These are phyloP conservation scores for Nannoperca australis DNA, from an alignment of 2,797 vertebrate genomes.

Conservation along the genomic window DNA sequence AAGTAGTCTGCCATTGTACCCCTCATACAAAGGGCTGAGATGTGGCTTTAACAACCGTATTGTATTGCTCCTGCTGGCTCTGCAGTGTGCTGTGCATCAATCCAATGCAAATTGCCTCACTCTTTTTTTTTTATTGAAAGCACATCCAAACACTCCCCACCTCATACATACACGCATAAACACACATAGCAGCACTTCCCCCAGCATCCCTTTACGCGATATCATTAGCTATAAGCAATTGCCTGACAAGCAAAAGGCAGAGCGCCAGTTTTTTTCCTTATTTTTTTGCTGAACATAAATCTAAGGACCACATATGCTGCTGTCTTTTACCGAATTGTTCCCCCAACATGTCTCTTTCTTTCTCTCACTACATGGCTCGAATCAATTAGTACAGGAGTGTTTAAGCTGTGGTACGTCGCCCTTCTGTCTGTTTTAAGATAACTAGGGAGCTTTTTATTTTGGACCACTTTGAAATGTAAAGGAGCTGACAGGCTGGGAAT, in stretches of 20 bases:
- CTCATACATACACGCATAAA: conserved; percentile 52
- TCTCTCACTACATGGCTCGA: conserved; percentile 51
- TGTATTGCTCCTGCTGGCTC: conserved; percentile 64
- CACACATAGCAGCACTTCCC: conserved; percentile 54
- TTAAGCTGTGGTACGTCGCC: conserved; percentile 48
- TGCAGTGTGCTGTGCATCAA: conserved; percentile 62
- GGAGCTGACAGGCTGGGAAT: conserved; percentile 62
- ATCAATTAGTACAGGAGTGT: conserved; percentile 72
- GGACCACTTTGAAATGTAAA: conserved; percentile 61
- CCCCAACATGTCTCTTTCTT: conserved; percentile 40
- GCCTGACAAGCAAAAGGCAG: conserved; percentile 78
- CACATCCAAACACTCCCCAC: conserved; percentile 51
- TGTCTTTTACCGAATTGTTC: conserved; percentile 73
- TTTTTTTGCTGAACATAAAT: conserved; percentile 71
- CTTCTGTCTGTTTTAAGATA: conserved; percentile 75
- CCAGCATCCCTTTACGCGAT: conserved; percentile 63
- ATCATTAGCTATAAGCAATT: conserved; percentile 82
- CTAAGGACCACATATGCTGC: conserved; percentile 78
- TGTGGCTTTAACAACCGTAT: conserved; percentile 53
- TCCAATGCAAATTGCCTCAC: conserved; percentile 72
- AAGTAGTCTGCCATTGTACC: conserved; percentile 33
- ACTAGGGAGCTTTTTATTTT: conserved; percentile 75
- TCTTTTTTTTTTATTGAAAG: conserved; percentile 21
- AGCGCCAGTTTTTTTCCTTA: conserved; percentile 50
- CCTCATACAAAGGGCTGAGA: conserved; percentile 58